These are phyloP conservation scores for Erinaceus europaeus DNA, from an alignment of 2,113 vertebrate genomes.

Conservation along the genomic window DNA sequence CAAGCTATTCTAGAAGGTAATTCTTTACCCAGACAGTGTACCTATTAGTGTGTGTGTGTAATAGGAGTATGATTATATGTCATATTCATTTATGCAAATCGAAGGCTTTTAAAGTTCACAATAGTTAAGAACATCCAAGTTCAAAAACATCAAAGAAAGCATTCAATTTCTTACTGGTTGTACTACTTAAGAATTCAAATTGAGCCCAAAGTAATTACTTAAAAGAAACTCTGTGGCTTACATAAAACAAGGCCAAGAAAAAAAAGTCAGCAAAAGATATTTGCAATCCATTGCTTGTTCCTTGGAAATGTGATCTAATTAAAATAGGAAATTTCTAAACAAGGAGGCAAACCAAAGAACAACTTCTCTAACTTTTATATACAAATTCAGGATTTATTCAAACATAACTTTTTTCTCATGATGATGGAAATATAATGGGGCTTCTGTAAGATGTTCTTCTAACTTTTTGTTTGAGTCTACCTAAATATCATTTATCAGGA, in stretches of 20 bases:
- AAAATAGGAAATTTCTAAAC: constrained; percentile 54
- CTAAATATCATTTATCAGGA: constrained; percentile 14
- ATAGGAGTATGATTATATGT: neutral
- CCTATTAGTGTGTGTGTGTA: constrained; percentile 18
- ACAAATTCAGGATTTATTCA: constrained; percentile 53
- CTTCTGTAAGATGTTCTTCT: constrained; percentile 30
- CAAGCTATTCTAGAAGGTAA: neutral
- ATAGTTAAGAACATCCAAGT: constrained; percentile 18
- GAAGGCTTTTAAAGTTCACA: neutral
- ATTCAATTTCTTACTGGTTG: constrained; percentile 20
- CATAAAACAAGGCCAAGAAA: constrained; percentile 26
- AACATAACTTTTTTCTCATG: neutral
- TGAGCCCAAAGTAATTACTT: constrained; percentile 13
- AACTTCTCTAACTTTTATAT: constrained; percentile 43
- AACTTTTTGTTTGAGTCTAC: neutral
- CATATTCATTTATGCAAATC: constrained; percentile 18
- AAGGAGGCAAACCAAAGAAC: neutral
- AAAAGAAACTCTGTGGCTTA: constrained; percentile 47
- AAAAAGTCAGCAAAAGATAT: constrained; percentile 45
- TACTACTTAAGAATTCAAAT: constrained; percentile 38
- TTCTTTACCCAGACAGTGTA: neutral
- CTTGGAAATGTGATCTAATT: constrained; percentile 60
- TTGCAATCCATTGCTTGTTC: constrained; percentile 50
- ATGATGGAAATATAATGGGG: neutral
- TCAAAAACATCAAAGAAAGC: constrained; percentile 43